Base-by-base conservation (phyloP, 92 coral and sea anemone genomes). In the Meandrina meandrites region DNA sequence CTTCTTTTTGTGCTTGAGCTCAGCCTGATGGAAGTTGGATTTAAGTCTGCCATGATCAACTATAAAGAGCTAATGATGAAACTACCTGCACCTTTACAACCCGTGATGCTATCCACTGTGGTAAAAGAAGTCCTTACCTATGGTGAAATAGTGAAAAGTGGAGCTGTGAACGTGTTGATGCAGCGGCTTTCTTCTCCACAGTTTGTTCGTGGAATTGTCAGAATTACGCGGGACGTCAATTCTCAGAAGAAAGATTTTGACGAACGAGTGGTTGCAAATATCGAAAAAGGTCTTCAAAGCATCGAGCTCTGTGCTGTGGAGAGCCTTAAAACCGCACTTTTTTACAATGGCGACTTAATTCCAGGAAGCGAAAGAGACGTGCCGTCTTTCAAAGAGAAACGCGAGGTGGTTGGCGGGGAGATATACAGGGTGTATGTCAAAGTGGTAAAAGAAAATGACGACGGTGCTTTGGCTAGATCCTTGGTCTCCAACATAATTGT, bases 351-450 rank as follows among this genome's bases (percentile, higher is more conserved):
- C 19, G 27, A 4, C 2, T 11, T 32, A 0, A 86, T 93, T 13
- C 89, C 89, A 45, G 88, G 77, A 18, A 93, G 93, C 85, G 75
- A 74, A 51, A 57, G 48, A 31, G 84, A 90, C n/a, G 79, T 80
- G n/a, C 5, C 84, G 27, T 93, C 88, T 47, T 93, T 90, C 30
- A 88, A 78, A 58, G 90, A 93, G 53, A 78, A 60, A 66, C 45
- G 21, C 9, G 76, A 60, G 76, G 73, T 53, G 21, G 51, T 54
- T 36, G 88, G 81, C 24, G 72, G 42, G 50, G 88, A 90, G 36
- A 62, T 50, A 35, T 90, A 91, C 90, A 86, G 79, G 15, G 89
- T 93, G 24, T 90, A 88, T 88, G 68, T 93, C 76, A 73, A 88
- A 34, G 74, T 84, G 1, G 73, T 42, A 13, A 53, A 19, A 30